These are phyloP conservation scores for Arctopsyche grandis DNA, from an alignment of 1,140 invertebrate genomes.

Conservation along the genomic window DNA sequence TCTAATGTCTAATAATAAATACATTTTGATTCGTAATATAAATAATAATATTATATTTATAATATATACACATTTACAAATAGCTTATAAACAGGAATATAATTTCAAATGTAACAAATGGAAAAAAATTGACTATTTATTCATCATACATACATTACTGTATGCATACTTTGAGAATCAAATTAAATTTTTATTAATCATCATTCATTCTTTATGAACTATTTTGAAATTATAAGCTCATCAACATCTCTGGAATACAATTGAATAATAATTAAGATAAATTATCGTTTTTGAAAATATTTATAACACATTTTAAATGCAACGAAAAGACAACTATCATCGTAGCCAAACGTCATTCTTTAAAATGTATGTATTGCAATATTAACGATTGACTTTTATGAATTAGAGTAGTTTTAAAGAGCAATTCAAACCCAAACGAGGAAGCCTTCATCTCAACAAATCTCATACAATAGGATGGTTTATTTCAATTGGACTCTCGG, in stretches of 20 bases:
- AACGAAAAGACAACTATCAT: neutral
- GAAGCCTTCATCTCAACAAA: too few species aligned
- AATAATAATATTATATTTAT: neutral
- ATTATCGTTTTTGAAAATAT: neutral
- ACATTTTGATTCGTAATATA: slow-evolving; percentile 2
- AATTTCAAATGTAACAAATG: too few species aligned
- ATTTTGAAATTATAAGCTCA: neutral
- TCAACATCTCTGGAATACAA: neutral
- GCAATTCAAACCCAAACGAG: too few species aligned
- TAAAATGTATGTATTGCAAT: neutral
- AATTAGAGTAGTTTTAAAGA: too few species aligned
- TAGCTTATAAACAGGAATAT: too few species aligned
- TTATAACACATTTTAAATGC: neutral
- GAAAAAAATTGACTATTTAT: too few species aligned
- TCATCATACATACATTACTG: too few species aligned
- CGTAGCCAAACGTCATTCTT: too few species aligned
- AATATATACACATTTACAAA: slow-evolving; percentile 9
- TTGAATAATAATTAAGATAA: neutral
- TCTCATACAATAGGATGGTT: too few species aligned
- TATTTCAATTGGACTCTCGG: slow-evolving; percentile 69
- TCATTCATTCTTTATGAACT: too few species aligned
- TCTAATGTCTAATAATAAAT: slow-evolving; percentile 1
- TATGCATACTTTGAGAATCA: too few species aligned
- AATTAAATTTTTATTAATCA: too few species aligned
- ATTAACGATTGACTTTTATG: neutral